phyloP scores from a whole-genome alignment of 1,140 invertebrate genomes.

The Heliconius melpomene region DNA sequence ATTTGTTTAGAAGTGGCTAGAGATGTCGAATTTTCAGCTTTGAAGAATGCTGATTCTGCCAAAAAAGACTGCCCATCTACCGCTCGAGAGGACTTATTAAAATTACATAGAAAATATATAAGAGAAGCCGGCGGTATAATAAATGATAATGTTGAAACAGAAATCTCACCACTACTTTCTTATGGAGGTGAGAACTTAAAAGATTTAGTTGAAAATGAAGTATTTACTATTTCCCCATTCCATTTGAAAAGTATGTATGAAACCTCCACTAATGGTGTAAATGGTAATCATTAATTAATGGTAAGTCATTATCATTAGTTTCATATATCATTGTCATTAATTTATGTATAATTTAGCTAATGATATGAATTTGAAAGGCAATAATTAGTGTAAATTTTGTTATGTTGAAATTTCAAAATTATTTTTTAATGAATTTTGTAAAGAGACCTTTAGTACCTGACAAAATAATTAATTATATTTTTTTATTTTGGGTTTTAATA shows the following conservation, averaged over 20 bases:
- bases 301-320: conserved; percentile 17
- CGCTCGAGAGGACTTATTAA: conserved; percentile 88
- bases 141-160: conserved; percentile 87
- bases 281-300: conserved; percentile 57
- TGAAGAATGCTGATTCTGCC: conserved; percentile 95
- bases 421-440: background rate
- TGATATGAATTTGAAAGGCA: background rate
- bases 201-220: conserved; percentile 84
- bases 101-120: conserved; percentile 93
- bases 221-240: conserved; percentile 85
- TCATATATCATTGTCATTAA: background rate
- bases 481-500: background rate
- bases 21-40: conserved; percentile 96
- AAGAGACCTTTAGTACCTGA: conserved; percentile 11
- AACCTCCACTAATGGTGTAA: conserved; percentile 56
- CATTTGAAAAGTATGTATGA: conserved; percentile 76
- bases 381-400: conserved; percentile 2
- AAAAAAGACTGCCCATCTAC: conserved; percentile 96
- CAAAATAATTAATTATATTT: background rate
- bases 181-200: conserved; percentile 94
- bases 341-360: background rate
- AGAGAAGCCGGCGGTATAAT: conserved; percentile 91
- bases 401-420: background rate
- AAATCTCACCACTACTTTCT: conserved; percentile 95
- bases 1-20: conserved; percentile 96